These are phyloP conservation scores for Drosophila tristis DNA, from an alignment of 1,140 invertebrate species.

Conservation along the genomic window DNA sequence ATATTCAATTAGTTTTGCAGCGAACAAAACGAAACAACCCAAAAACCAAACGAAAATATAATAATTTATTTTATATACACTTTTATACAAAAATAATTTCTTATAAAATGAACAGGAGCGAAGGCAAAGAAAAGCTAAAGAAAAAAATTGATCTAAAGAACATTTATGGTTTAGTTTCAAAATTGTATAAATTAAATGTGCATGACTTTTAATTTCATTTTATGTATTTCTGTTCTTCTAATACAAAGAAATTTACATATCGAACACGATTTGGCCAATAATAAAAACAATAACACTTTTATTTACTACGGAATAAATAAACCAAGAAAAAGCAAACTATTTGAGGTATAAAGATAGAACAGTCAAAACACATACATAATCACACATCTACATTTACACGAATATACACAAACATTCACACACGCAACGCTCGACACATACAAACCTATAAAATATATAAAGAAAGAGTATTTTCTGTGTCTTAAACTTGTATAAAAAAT, in stretches of 20 bases:
- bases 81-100: constrained; percentile 74
- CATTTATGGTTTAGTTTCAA: constrained; percentile 18
- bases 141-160: constrained; percentile 24
- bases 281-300: constrained; percentile 27
- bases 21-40: constrained; percentile 24
- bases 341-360: constrained; percentile 32
- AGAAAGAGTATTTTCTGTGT: constrained; percentile 84
- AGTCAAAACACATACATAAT: constrained; percentile 31
- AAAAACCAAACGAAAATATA: constrained; percentile 20
- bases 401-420: not conserved
- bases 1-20: constrained; percentile 56
- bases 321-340: constrained; percentile 40
- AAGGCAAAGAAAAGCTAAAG: constrained; percentile 9
- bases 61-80: constrained; percentile 76
- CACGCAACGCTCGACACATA: constrained; percentile 30
- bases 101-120: constrained; percentile 22
- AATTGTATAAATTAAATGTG: constrained; percentile 13
- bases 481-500: constrained; percentile 84
- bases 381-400: constrained; percentile 21
- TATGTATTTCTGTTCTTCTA: constrained; percentile 4
- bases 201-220: constrained; percentile 28
- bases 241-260: constrained; percentile 66
- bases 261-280: constrained; percentile 44
- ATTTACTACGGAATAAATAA: constrained; percentile 46
- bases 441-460: constrained; percentile 55